phyloP scores from a whole-genome alignment of 2,888 invertebrate genomes.

The Autographa pulchrina region DNA sequence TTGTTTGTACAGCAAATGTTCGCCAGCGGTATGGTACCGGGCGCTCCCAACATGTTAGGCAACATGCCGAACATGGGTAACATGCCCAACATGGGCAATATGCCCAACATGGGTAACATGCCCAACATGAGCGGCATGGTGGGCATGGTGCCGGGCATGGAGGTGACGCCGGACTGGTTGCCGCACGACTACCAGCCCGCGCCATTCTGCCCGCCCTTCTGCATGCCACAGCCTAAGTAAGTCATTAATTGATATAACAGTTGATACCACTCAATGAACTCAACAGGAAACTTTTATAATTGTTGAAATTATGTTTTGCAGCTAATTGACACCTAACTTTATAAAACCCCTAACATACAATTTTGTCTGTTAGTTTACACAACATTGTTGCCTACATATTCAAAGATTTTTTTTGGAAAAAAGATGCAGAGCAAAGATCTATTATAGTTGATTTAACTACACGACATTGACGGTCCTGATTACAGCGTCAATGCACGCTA shows the following conservation, averaged over 20 bases:
- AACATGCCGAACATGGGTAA: constrained; percentile 34
- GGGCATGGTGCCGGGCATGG: constrained; percentile 63
- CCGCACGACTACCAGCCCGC: constrained; percentile 70
- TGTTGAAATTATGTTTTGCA: too few species aligned
- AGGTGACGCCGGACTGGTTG: constrained; percentile 74
- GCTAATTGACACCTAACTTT: too few species aligned
- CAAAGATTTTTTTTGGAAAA: too few species aligned
- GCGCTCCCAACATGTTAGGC: constrained; percentile 54
- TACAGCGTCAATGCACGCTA: too few species aligned
- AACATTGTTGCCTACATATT: too few species aligned
- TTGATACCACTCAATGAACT: too few species aligned
- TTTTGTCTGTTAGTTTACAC: too few species aligned
- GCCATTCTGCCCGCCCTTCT: constrained; percentile 78
- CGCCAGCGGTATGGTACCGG: constrained; percentile 76
- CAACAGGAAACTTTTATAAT: too few species aligned
- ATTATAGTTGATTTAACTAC: too few species aligned
- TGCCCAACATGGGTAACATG: constrained; percentile 22
- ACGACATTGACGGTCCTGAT: too few species aligned
- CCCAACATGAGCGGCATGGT: constrained; percentile 59
- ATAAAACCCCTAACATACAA: too few species aligned
- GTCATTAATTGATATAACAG: constrained; percentile 44
- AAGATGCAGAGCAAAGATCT: too few species aligned
- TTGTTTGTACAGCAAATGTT: constrained; percentile 73
- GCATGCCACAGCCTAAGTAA: constrained; percentile 85
- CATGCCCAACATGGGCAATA: constrained; percentile 37